These are phyloP conservation scores for Sula dactylatra DNA, from an alignment of 2,113 vertebrate species.

Conservation along the genomic window DNA sequence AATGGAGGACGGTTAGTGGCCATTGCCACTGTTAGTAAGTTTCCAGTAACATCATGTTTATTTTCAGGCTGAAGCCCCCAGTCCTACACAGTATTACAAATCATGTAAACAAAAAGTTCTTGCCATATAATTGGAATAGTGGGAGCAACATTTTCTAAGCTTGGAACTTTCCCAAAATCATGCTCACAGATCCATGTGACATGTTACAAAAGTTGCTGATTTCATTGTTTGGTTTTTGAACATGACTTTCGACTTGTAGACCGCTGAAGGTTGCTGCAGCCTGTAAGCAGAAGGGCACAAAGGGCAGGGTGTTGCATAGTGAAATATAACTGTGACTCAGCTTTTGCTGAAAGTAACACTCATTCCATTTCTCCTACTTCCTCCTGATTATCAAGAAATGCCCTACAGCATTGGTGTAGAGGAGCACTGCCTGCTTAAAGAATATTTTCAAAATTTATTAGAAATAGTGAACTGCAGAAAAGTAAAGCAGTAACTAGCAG, in stretches of 20 bases:
- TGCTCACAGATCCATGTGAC: conserved; percentile 46
- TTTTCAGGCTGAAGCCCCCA: not conserved
- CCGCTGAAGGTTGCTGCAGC: not conserved
- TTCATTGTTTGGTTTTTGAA: conserved; percentile 39
- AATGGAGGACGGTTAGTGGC: not conserved
- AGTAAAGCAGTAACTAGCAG: not conserved
- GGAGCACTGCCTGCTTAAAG: not conserved
- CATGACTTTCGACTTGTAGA: conserved; percentile 21
- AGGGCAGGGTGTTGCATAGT: not conserved
- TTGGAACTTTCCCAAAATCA: conserved; percentile 35
- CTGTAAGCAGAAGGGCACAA: not conserved
- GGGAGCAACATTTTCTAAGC: conserved; percentile 2
- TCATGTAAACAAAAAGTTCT: not conserved
- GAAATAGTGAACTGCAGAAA: not conserved
- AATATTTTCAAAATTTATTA: not conserved
- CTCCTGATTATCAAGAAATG: conserved; percentile 29
- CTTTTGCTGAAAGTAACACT: conserved; percentile 20
- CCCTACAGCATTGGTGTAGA: not conserved
- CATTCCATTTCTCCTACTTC: conserved; percentile 32
- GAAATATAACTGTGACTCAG: conserved; percentile 35
- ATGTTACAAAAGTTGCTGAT: conserved; percentile 39
- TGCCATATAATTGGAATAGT: not conserved
- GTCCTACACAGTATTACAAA: not conserved
- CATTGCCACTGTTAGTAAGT: not conserved
- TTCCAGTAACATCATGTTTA: not conserved